These are phyloP conservation scores for Teleogryllus occipitalis DNA, from an alignment of 1,140 invertebrate species.

Conservation along the genomic window DNA sequence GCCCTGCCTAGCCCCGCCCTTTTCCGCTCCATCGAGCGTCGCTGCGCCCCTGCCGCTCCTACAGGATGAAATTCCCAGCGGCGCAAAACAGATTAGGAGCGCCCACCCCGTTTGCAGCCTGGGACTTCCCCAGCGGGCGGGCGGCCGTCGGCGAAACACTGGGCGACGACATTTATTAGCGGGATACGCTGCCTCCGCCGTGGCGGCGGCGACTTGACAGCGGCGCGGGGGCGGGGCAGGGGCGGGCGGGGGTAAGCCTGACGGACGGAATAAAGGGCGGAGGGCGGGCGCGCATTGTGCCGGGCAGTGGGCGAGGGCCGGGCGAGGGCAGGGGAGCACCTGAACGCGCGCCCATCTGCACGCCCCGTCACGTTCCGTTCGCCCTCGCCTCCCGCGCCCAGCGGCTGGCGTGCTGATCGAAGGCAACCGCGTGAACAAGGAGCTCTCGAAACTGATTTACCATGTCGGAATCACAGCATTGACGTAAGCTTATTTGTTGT, in stretches of 20 bases:
- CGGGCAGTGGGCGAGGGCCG: background rate
- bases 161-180: background rate
- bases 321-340: background rate
- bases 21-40: background rate
- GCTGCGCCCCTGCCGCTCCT: background rate
- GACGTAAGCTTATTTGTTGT: too few relatives aligned
- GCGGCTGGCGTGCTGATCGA: too few relatives aligned
- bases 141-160: background rate
- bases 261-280: background rate
- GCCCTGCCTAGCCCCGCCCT: too few relatives aligned
- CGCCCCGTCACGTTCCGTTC: background rate
- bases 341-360: background rate
- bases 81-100: background rate
- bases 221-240: too few relatives aligned
- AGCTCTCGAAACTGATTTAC: too few relatives aligned
- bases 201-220: too few relatives aligned
- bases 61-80: background rate
- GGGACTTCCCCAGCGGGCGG: background rate
- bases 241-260: background rate
- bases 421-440: too few relatives aligned
- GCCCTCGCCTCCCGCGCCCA: background rate
- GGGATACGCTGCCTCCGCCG: background rate
- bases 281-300: background rate
- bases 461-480: too few relatives aligned
- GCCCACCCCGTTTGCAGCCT: background rate